Evolutionary conservation across 2,113 vertebrate species (phyloP), one percentile per base, ranked within the genome.

Genomic region (Plotosus lineatus): DNA sequence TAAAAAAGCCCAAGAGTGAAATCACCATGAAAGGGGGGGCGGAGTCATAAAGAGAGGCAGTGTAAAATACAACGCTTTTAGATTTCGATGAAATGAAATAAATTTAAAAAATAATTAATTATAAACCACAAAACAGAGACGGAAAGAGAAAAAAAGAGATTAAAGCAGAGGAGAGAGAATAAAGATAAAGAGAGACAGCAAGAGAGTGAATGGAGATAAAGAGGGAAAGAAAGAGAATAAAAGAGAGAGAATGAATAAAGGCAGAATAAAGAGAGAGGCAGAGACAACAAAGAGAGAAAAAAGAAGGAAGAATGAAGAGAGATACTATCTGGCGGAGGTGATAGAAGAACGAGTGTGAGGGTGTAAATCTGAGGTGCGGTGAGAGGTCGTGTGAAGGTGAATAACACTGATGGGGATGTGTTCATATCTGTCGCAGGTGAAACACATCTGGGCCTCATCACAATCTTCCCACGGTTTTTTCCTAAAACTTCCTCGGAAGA

Each of bases 21-120:
- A n/a, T n/a, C n/a, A n/a, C n/a, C n/a, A n/a, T n/a, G n/a, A n/a
- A n/a, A n/a, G n/a, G n/a, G n/a, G n/a, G n/a, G n/a, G n/a, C n/a
- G n/a, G n/a, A n/a, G n/a, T n/a, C n/a, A n/a, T n/a, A n/a, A n/a
- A n/a, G n/a, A n/a, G n/a, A n/a, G n/a, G n/a, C n/a, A n/a, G n/a
- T n/a, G n/a, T n/a, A n/a, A n/a, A n/a, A n/a, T n/a, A n/a, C n/a
- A n/a, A n/a, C n/a, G n/a, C n/a, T n/a, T n/a, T n/a, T n/a, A n/a
- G n/a, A n/a, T n/a, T n/a, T n/a, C n/a, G n/a, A n/a, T n/a, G n/a
- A 38, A 77, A 14, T 44, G 40, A 61, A 83, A 86, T 83, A 87
- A 36, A 50, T 40, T 51, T 7, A 81, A 44, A 71, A 66, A 50
- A 19, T 11, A 21, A 31, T 14, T n/a, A n/a, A n/a, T n/a, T n/a